These are phyloP conservation scores for Chrysogorgia sp. DNA, from an alignment of 92 coral and sea anemone genomes.

Conservation along the genomic window DNA sequence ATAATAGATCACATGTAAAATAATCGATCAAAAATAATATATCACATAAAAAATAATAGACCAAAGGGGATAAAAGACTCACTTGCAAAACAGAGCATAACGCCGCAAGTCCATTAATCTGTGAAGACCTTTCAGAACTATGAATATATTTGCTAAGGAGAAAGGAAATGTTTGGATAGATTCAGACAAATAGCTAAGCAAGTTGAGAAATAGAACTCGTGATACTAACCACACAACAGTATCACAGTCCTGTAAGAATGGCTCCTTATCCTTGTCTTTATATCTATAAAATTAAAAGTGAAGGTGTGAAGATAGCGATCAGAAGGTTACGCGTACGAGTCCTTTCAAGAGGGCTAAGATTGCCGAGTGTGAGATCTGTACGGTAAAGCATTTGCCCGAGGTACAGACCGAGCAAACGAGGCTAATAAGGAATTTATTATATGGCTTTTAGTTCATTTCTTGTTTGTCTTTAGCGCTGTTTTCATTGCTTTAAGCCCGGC, in stretches of 20 bases:
- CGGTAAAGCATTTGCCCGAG: no score
- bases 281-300: slow-evolving; percentile 11
- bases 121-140: slow-evolving; percentile 64
- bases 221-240: slow-evolving; percentile 66
- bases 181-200: background rate
- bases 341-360: background rate
- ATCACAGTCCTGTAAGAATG: slow-evolving; percentile 69
- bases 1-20: no score
- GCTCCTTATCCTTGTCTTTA: slow-evolving; percentile 54
- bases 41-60: no score
- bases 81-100: slow-evolving; percentile 90
- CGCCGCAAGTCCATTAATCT: slow-evolving; percentile 82
- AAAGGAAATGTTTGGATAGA: background rate
- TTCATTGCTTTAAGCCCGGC: no score
- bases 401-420: no score
- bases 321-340: background rate
- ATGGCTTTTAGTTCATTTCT: no score
- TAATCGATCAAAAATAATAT: no score
- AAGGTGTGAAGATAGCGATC: background rate
- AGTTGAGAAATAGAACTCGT: background rate
- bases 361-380: no score
- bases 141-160: slow-evolving; percentile 74
- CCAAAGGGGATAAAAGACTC: background rate
- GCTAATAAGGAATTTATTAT: no score
- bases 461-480: no score